Conservation (phyloP, 2,888 invertebrate species). For the Trichogramma dendrolimi region DNA sequence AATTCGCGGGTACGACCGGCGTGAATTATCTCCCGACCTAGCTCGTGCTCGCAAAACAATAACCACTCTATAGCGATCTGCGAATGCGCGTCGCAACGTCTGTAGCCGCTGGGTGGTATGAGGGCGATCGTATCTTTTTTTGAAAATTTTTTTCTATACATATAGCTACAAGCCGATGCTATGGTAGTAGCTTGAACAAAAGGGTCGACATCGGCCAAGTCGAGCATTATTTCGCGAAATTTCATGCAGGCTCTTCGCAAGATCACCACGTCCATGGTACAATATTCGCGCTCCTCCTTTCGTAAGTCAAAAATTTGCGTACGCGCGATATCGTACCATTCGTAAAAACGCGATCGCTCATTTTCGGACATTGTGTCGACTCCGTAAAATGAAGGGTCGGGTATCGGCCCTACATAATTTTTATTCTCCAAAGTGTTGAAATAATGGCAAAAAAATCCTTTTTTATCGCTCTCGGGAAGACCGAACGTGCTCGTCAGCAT, state of each 20-base stretch:
- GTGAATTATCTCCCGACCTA: constrained; percentile 13
- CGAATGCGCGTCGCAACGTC: constrained; percentile 35
- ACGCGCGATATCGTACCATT: constrained; percentile 24
- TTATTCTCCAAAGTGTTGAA: constrained; percentile 31
- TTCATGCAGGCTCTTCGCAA: constrained; percentile 29
- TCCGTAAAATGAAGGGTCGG: constrained; percentile 20
- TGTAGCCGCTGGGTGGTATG: constrained; percentile 36
- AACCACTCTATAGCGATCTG: constrained; percentile 32
- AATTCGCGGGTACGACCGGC: constrained; percentile 10
- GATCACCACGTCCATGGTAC: constrained; percentile 31
- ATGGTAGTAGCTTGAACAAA: constrained; percentile 30
- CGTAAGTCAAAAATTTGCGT: constrained; percentile 29
- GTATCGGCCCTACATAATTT: constrained; percentile 27
- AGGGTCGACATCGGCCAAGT: constrained; percentile 27
- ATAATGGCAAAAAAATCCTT: constrained; percentile 32
- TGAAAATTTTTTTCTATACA: constrained; percentile 32
- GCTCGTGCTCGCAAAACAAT: constrained; percentile 19
- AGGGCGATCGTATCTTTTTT: constrained; percentile 36
- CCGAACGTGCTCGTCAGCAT: not conserved
- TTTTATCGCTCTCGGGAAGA: constrained; percentile 1
- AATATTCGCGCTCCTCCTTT: constrained; percentile 31
- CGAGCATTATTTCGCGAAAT: constrained; percentile 29
- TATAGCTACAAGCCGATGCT: constrained; percentile 33
- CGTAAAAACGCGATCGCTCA: constrained; percentile 12
- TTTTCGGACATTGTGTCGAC: constrained; percentile 14